Base-by-base conservation (phyloP, 2,888 invertebrate species). In the Pseudococcus jackbeardsleyi region DNA sequence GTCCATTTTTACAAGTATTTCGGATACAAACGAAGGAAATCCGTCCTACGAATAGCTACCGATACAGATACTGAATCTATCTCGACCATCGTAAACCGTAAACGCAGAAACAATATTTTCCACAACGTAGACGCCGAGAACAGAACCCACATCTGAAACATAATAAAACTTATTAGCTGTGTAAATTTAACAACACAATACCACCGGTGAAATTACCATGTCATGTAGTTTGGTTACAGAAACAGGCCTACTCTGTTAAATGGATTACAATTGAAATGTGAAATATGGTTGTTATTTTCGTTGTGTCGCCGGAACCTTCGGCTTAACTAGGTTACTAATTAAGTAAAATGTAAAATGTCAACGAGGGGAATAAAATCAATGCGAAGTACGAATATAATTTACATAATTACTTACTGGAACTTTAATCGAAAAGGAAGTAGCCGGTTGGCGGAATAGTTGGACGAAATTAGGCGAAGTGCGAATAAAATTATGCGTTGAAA, bases 241-340 rank as follows among this genome's bases (percentile, higher is more conserved):
- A 9, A 1, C 11, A 72, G 72, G 72, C 72, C 72, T 72, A 33
- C 33, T 33, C 26, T 72, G 33, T 33, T 72, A 72, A 72, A 33
- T 72, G 72, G 72, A 72, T 72, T 72, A 72, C 72, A 72, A 72
- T 72, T 72, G 72, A 72, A 72, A 72, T 39, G 72, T 72, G 72
- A 72, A 72, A 72, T 72, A 72, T 72, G 72, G 72, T 72, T 72
- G 72, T 72, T 33, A 72, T 72, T 72, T 72, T 72, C 64, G 72
- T 72, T 19, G 26, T 17, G 72, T 72, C 17, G n/a, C 33, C 12
- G 17, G 72, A 72, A 72, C 72, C 72, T 72, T 72, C 72, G 33
- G 33, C 17, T 33, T 33, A 72, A 33, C 72, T 72, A 72, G 72
- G 72, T 72, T 72, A 72, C 72, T 33, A 33, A 72, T 72, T 72